These are phyloP conservation scores for Labroides dimidiatus DNA, from an alignment of 2,797 vertebrate species.

Conservation along the genomic window DNA sequence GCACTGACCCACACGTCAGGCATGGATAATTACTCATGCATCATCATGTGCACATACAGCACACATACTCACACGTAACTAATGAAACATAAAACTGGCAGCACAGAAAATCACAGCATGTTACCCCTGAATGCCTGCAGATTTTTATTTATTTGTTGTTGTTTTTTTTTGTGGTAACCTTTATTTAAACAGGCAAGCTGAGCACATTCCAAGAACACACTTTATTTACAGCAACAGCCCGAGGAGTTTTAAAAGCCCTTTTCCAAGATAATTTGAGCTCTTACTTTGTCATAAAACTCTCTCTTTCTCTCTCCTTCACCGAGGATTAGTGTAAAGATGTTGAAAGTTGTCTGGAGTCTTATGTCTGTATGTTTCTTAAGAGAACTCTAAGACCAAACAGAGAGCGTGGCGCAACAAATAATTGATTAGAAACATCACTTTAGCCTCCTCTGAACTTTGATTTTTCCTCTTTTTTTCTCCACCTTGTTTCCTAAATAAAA, in stretches of 20 bases:
- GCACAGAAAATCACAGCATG: constrained; percentile 36
- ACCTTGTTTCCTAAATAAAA: constrained; percentile 9
- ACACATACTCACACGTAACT: constrained; percentile 13
- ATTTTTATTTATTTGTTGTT: constrained; percentile 36
- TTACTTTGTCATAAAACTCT: constrained; percentile 9
- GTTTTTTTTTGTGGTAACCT: constrained; percentile 34
- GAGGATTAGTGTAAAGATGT: constrained; percentile 13
- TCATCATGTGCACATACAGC: not conserved
- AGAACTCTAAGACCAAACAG: not conserved
- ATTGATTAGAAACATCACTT: not conserved
- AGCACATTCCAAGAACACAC: constrained; percentile 41
- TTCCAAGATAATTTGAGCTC: constrained; percentile 24
- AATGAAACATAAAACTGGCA: constrained; percentile 60
- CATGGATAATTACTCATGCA: constrained; percentile 30
- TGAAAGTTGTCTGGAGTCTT: constrained; percentile 3
- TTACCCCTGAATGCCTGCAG: constrained; percentile 30
- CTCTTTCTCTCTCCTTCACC: constrained; percentile 8
- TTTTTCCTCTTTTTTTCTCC: not conserved
- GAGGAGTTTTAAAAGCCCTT: constrained; percentile 18
- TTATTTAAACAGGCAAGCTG: constrained; percentile 54
- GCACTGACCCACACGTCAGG: constrained; percentile 11
- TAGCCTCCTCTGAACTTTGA: not conserved
- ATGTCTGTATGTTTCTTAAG: not conserved
- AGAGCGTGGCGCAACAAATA: not conserved
- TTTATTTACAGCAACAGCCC: constrained; percentile 48